Conservation (phyloP, 2,113 vertebrate genomes). For the Helogale parvula region DNA sequence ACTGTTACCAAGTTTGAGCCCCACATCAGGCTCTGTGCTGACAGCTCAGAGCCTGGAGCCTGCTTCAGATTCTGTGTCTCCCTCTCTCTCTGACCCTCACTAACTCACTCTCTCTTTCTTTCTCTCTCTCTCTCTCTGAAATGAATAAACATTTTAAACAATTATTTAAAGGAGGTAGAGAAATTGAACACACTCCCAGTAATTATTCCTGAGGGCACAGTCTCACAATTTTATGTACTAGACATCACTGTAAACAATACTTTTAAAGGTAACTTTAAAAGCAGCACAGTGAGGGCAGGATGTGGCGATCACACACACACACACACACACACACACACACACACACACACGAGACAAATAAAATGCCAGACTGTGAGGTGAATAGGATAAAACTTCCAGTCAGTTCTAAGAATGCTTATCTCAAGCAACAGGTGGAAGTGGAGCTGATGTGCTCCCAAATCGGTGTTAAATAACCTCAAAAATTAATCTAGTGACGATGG, state of each 20-base stretch:
- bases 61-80: too few relatives aligned
- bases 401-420: not conserved
- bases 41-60: too few relatives aligned
- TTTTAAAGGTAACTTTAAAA: not conserved
- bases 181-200: not conserved
- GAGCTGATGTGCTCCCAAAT: not conserved
- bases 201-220: not conserved
- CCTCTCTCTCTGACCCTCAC: too few relatives aligned
- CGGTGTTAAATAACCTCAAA: not conserved
- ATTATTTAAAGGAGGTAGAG: not conserved
- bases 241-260: not conserved
- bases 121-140: too few relatives aligned
- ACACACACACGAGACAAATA: not conserved
- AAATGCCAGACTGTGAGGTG: not conserved
- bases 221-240: not conserved
- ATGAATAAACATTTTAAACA: too few relatives aligned
- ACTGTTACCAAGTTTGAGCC: too few relatives aligned
- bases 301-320: not conserved
- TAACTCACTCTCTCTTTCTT: too few relatives aligned
- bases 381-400: not conserved
- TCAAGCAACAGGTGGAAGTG: not conserved
- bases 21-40: too few relatives aligned
- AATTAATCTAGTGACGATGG: not conserved
- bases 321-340: too few relatives aligned
- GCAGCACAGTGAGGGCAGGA: not conserved